A percentile compares a stretch with the other conserved stretches of the same genome.
Evolutionary conservation across 1,140 invertebrate genomes (phyloP).

Genomic region (Cylas formicarius): DNA sequence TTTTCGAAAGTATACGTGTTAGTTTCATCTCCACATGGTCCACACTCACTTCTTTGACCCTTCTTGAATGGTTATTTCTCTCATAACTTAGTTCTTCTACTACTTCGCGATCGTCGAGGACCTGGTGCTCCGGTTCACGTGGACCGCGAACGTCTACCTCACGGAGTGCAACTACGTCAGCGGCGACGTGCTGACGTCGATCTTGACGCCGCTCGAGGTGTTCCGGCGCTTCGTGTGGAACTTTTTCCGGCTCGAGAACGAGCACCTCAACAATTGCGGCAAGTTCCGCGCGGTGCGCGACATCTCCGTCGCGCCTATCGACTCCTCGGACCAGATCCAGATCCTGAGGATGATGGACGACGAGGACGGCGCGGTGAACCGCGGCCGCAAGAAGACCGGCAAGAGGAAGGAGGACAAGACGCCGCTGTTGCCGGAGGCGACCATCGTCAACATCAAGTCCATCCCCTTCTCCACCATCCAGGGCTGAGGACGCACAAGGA

Average conservation of each 20-base stretch:
- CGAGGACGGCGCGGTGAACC: constrained; percentile 53
- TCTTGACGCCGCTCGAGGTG: constrained; percentile 76
- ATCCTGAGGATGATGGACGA: constrained; percentile 71
- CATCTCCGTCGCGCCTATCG: constrained; percentile 80
- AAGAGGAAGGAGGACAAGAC: constrained; percentile 50
- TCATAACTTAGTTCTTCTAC: constrained; percentile 84
- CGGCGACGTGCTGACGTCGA: constrained; percentile 68
- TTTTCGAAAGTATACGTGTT: too few relatives aligned
- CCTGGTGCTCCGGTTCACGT: constrained; percentile 74
- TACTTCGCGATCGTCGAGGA: constrained; percentile 92
- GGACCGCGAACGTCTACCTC: constrained; percentile 70
- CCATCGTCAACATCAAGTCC: constrained; percentile 32
- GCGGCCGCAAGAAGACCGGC: constrained; percentile 44
- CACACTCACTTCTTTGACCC: too few relatives aligned
- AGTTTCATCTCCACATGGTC: too few relatives aligned
- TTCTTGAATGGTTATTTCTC: too few relatives aligned
- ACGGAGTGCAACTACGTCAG: constrained; percentile 66
- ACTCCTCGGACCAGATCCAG: constrained; percentile 64
- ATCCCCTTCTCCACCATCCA: constrained; percentile 23
- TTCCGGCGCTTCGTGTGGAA: constrained; percentile 88
- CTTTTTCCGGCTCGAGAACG: constrained; percentile 88
- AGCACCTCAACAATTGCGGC: constrained; percentile 91
- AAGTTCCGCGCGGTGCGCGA: constrained; percentile 87
- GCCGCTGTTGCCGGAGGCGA: constrained; percentile 48
- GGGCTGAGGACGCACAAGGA: too few relatives aligned